A percentile compares a stretch with the other conserved stretches of the same genome.
Evolutionary conservation across 2,113 vertebrate species (phyloP).

Genomic region (Hymenochirus boettgeri): DNA sequence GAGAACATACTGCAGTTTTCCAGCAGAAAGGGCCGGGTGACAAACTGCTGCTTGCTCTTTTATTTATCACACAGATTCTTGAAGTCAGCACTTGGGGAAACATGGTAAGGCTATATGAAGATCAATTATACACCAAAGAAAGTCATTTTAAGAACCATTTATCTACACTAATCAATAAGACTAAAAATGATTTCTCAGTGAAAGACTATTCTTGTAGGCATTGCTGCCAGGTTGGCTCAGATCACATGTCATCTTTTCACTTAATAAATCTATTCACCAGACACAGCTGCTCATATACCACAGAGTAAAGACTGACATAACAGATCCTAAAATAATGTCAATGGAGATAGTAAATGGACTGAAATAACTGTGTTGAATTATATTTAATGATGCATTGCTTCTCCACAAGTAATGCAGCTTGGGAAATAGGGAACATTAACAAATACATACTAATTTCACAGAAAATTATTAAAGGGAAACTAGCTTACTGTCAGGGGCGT

Average conservation of each 20-base stretch:
- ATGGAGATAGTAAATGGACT: constrained; percentile 30
- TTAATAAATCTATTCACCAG: constrained; percentile 43
- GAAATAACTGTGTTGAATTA: constrained; percentile 21
- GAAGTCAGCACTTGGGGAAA: constrained; percentile 48
- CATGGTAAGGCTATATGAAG: constrained; percentile 52
- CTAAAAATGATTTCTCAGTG: constrained; percentile 50
- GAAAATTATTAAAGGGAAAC: too few species aligned
- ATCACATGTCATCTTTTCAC: constrained; percentile 45
- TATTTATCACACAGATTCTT: constrained; percentile 47
- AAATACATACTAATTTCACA: too few species aligned
- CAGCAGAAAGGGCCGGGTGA: constrained; percentile 36
- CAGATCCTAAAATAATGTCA: constrained; percentile 41
- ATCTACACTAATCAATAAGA: constrained; percentile 63
- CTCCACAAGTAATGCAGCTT: too few species aligned
- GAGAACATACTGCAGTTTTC: constrained; percentile 13
- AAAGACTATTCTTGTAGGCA: constrained; percentile 46
- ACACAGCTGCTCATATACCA: constrained; percentile 23
- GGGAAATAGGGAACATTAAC: too few species aligned
- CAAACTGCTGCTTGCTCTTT: constrained; percentile 27
- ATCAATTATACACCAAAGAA: constrained; percentile 57
- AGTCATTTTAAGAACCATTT: constrained; percentile 57
- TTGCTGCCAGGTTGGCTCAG: constrained; percentile 42
- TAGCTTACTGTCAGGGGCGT: too few species aligned
- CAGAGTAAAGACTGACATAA: constrained; percentile 34
- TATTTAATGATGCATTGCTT: too few species aligned